Evolutionary conservation across 2,797 vertebrate species (phyloP), one percentile per base, ranked within the genome.

Genomic region (Characodon lateralis): DNA sequence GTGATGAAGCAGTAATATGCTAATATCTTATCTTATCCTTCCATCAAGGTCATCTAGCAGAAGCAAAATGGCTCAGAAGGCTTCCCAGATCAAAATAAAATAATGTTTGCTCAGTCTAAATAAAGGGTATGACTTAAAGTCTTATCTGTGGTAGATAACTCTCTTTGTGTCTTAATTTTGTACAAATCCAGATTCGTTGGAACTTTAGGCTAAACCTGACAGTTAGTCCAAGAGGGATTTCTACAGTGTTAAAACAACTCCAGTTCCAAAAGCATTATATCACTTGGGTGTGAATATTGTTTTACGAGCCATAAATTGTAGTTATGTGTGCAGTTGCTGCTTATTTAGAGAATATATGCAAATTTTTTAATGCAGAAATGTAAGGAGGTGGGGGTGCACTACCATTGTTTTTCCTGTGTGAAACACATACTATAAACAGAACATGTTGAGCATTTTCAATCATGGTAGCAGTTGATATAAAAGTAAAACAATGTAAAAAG

Each of bases 11-110:
- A 87, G 83, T 78, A 78, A 88, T 84, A 86, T 50, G 77, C 77
- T 85, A 83, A 90, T 80, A 80, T 83, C 86, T 85, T 81, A 83
- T 74, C 51, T 70, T 83, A 73, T 89, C 66, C 81, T 88, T 90
- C 75, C 61, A 80, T 72, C 73, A 73, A 58, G 83, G 73, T 35
- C 63, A 65, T 77, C 48, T 12, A 26, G 71, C 24, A 43, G 77
- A 77, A 63, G 74, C 46, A 41, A 77, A 78, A 72, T 63, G 73
- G 82, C 71, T 77, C 85, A 80, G 83, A 78, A 76, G 80, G 43
- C 56, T 80, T 24, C 70, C 72, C 71, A 61, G 73, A 78, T 58
- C 72, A 77, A 79, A 75, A 74, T 53, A 76, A 86, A 86, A 74
- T 28, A 76, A 56, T 78, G 74, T 73, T 80, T 80, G 85, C 81